A percentile compares a stretch with the other conserved stretches of the same genome.
Conservation (phyloP, 2,113 vertebrate genomes). For the Plestiodon gilberti region DNA sequence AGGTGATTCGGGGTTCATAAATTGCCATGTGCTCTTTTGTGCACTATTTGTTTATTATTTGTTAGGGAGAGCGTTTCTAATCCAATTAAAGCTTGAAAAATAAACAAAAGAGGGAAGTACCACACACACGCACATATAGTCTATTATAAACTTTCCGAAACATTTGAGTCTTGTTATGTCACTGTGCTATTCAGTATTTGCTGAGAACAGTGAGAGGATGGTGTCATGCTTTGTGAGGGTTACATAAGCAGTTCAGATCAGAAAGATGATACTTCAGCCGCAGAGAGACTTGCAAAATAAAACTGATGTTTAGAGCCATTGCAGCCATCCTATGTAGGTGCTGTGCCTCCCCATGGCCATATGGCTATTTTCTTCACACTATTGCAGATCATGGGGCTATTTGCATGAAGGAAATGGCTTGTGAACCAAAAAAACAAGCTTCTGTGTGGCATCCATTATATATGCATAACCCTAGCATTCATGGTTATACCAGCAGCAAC, state of each 20-base stretch:
- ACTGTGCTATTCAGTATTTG: background rate
- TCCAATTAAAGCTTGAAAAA: background rate
- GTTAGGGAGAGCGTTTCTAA: background rate
- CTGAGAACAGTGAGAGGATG: background rate
- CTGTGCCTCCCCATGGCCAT: too few species aligned
- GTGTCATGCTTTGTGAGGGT: background rate
- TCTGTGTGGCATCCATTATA: too few species aligned
- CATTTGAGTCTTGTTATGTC: background rate
- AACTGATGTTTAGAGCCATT: background rate
- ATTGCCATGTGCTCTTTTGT: too few species aligned
- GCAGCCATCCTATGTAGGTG: background rate
- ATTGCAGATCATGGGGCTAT: too few species aligned
- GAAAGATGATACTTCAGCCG: background rate
- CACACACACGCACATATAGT: background rate
- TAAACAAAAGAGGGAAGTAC: background rate
- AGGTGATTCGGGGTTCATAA: too few species aligned
- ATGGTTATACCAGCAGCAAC: too few species aligned
- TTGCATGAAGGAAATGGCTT: too few species aligned
- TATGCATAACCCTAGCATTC: too few species aligned
- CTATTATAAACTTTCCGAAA: background rate
- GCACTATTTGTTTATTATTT: background rate
- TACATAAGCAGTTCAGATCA: background rate
- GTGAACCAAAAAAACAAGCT: too few species aligned
- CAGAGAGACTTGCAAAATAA: background rate
- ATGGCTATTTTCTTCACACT: too few species aligned